Base-by-base conservation (phyloP, 1,140 invertebrate genomes). In the Zaprionus capensis region DNA sequence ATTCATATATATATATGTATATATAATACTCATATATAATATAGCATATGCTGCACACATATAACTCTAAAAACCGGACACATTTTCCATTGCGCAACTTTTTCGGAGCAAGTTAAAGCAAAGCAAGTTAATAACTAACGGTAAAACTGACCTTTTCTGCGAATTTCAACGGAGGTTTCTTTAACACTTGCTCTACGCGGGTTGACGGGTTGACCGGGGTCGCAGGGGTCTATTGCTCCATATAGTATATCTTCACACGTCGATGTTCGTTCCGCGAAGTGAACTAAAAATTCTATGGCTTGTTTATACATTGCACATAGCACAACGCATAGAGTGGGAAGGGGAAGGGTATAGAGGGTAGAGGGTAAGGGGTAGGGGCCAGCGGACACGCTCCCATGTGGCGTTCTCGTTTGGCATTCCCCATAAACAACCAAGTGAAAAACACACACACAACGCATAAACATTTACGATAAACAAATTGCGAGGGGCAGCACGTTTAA, bases 401-500 rank as follows among this genome's bases (percentile, higher is more conserved):
- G 72, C 67, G 67, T 70, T 70, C 53, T 58, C 53, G 24, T 66
- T 56, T 44, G 55, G 57, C 70, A 67, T 72, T 67, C 63, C 28
- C 44, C 74, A 66, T 76, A 66, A 72, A 76, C 74, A 76, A 69
- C 2, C 51, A 46, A 58, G 20, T 20, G 44, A 63, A 31, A 62
- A 58, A 63, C 20, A 59, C 36, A 36, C 14, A 41, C 4, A 58
- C 57, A 58, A 41, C 49, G 17, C 68, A 76, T 65, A 76, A 71
- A 76, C 74, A 76, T 72, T 76, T 55, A 72, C 74, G 62, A 76
- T 76, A 76, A 76, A 76, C 74, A 76, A 76, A 67, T 76, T 71
- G 70, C 31, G 74, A 46, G 61, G 31, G 61, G 7, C 67, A 64
- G 73, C 69, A 76, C 74, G 69, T 76, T 72, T 66, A 22, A 38